A percentile compares a stretch with the other conserved stretches of the same genome.
Evolutionary conservation across 2,113 vertebrate species (phyloP).

Genomic region (Ailurus styani): DNA sequence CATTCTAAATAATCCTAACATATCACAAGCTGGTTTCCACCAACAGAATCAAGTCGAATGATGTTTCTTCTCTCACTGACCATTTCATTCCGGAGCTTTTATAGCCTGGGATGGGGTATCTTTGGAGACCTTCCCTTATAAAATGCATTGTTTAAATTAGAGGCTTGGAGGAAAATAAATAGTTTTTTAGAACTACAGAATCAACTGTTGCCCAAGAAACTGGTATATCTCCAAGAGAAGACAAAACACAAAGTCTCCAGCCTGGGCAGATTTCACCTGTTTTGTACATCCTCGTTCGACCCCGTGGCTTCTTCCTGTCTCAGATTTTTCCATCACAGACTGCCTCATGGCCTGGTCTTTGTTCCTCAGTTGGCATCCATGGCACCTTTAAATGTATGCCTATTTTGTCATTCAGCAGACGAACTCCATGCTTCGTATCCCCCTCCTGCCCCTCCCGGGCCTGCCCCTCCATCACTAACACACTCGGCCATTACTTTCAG

Average conservation of each 20-base stretch:
- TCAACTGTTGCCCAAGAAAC: background rate
- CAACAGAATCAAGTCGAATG: background rate
- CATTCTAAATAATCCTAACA: background rate
- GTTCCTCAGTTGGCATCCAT: background rate
- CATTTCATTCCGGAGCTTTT: background rate
- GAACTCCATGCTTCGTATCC: background rate
- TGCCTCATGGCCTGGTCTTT: background rate
- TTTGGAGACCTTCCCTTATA: background rate
- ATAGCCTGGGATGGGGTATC: background rate
- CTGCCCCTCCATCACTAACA: background rate
- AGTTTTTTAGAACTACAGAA: background rate
- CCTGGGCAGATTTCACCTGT: background rate
- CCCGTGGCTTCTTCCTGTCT: background rate
- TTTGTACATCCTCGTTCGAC: fast-evolving
- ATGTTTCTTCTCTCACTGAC: background rate
- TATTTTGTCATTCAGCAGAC: slow-evolving; percentile 3
- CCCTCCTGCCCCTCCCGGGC: background rate
- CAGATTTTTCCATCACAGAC: background rate
- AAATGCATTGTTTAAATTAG: background rate
- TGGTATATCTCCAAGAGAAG: background rate
- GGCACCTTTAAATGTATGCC: background rate
- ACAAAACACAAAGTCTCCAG: background rate
- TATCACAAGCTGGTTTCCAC: background rate
- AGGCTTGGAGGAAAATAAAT: background rate
- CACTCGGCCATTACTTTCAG: slow-evolving; percentile 40